A percentile compares a stretch with the other conserved stretches of the same genome.
phyloP scores from a whole-genome alignment of 2,113 vertebrate genomes.

The Capreolus pygargus region DNA sequence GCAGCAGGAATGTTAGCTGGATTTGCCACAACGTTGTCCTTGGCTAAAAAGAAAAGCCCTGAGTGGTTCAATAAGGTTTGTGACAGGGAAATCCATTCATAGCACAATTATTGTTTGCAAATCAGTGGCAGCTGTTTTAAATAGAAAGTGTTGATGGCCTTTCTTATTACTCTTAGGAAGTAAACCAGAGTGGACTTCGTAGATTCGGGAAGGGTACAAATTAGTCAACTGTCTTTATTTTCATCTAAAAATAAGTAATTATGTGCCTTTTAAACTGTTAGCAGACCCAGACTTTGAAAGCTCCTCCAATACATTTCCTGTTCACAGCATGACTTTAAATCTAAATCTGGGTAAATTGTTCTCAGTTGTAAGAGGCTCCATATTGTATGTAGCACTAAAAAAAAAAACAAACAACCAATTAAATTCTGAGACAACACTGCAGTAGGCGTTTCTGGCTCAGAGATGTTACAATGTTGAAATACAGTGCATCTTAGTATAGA shows the following conservation, averaged over 20 bases:
- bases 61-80: slow-evolving; percentile 95
- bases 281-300: background rate
- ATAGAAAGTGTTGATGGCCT: background rate
- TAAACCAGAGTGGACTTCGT: background rate
- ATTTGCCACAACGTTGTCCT: slow-evolving; percentile 91
- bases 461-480: background rate
- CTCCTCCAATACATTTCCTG: background rate
- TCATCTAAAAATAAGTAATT: background rate
- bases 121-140: background rate
- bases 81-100: slow-evolving; percentile 27
- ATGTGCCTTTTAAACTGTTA: slow-evolving; percentile 4
- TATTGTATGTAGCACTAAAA: background rate
- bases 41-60: slow-evolving; percentile 94
- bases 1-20: slow-evolving; percentile 91
- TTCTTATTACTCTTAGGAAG: background rate
- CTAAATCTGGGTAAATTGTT: background rate
- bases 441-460: background rate
- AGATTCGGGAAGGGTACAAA: background rate
- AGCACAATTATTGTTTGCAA: background rate
- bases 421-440: background rate
- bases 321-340: background rate
- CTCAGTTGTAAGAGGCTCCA: background rate
- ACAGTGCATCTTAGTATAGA: background rate
- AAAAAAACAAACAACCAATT: background rate
- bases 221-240: background rate